Conservation (phyloP, 2,113 vertebrate species). For the Suricata suricatta region DNA sequence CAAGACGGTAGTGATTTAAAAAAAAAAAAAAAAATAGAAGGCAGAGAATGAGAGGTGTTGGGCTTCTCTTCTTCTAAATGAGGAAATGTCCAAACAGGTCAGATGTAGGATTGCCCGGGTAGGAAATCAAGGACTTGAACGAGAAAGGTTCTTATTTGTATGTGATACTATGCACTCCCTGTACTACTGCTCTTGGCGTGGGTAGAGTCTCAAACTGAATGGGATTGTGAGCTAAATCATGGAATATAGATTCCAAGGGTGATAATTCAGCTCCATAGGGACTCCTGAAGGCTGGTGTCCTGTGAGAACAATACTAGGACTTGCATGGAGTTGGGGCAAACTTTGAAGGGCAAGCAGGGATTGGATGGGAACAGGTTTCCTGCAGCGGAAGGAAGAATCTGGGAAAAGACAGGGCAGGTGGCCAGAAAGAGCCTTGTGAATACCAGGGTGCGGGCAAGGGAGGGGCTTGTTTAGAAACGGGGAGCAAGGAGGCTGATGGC, state of each 20-base stretch:
- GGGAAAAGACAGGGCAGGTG: not conserved
- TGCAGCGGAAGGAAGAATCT: not conserved
- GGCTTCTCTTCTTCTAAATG: not conserved
- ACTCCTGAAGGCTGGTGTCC: not conserved
- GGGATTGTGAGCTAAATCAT: not conserved
- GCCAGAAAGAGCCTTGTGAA: not conserved
- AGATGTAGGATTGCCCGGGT: not conserved
- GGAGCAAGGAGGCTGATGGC: not conserved
- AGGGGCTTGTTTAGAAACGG: not conserved
- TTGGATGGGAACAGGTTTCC: not conserved
- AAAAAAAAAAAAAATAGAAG: not conserved
- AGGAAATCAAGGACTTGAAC: not conserved
- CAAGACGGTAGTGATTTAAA: not conserved
- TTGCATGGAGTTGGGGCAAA: not conserved
- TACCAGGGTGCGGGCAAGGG: accelerated
- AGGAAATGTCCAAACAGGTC: not conserved
- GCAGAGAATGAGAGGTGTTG: not conserved
- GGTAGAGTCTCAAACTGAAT: not conserved
- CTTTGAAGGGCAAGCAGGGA: not conserved
- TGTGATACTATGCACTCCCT: not conserved
- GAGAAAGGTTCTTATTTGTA: not conserved
- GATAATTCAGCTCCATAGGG: not conserved
- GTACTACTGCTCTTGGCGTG: not conserved
- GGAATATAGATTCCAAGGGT: not conserved
- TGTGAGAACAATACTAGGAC: not conserved